Conservation (phyloP, 2,797 vertebrate species). For the Rhodeus uyekii region DNA sequence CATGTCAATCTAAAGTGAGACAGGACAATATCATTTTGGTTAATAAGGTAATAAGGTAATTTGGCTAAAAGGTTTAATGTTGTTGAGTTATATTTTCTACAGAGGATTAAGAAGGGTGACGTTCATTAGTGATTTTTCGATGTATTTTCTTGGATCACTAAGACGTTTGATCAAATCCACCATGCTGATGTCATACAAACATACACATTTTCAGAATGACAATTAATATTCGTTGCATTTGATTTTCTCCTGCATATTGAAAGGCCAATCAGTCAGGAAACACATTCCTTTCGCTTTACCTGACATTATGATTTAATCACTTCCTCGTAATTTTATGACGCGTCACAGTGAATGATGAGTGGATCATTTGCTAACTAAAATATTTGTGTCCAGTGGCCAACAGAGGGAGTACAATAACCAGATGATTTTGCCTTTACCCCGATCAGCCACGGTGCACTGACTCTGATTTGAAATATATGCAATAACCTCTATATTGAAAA, state of each 20-base stretch:
- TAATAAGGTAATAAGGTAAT: neutral
- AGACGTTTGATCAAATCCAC: neutral
- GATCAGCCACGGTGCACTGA: neutral
- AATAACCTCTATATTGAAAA: neutral
- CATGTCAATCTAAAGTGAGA: neutral
- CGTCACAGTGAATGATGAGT: neutral
- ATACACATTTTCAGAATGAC: neutral
- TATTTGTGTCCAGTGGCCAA: slow-evolving; percentile 50
- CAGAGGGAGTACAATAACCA: slow-evolving; percentile 58
- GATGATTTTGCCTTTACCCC: neutral
- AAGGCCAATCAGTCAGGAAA: neutral
- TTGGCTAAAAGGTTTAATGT: neutral
- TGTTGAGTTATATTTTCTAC: neutral
- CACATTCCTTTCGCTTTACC: neutral
- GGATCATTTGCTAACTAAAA: neutral
- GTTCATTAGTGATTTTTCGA: neutral
- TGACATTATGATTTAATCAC: neutral
- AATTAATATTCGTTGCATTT: neutral
- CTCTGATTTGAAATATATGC: neutral
- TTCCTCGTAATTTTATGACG: neutral
- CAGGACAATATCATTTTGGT: neutral
- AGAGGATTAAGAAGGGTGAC: neutral
- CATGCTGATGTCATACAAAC: neutral
- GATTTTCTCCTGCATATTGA: neutral
- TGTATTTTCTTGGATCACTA: neutral